Evolutionary conservation across 2,797 vertebrate species (phyloP), one percentile per base, ranked within the genome.

Genomic region (Sebastes matsubarae): DNA sequence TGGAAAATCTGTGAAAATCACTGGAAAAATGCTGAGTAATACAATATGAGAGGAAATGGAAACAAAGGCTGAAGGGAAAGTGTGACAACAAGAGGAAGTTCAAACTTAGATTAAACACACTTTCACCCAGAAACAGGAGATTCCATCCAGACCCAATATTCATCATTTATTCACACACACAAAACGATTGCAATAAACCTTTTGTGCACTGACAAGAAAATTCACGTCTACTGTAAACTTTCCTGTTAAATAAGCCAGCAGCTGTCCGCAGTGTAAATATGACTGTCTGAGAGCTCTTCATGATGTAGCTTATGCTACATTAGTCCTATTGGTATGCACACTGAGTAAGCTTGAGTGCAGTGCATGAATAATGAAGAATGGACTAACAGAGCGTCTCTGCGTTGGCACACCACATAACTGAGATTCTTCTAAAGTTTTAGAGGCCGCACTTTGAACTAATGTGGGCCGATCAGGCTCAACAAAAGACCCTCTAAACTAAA

Each of bases 241-340:
- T 55, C 13, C 70, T 71, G 60, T 8, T 25, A 57, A 54, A 71
- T 50, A 25, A 67, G 20, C 12, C 10, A 29, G 27, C 14, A 76
- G 59, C 29, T 42, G 29, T 4, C 22, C 57, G n/a, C 72, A 63
- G 36, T 24, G 66, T 69, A 29, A 75, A 74, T 71, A 27, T 69
- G 72, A 79, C 50, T 5, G 27, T 76, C 25, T n/a, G 50, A 32
- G 27, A 64, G 63, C 55, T 32, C 55, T 70, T 84, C 68, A 72
- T 86, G 87, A 84, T 82, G 79, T 72, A 59, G 84, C 84, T 77
- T 82, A 74, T 90, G 84, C 75, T 84, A 78, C 75, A 69, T 80
- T 82, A 83, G 67, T 69, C 77, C 60, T 75, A 79, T 91, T 92
- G 84, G 87, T 91, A 94, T 93, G 90, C 92, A 87, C 57, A 72